Conservation (phyloP, 2,888 invertebrate genomes). For the Daptonema setosum region DNA sequence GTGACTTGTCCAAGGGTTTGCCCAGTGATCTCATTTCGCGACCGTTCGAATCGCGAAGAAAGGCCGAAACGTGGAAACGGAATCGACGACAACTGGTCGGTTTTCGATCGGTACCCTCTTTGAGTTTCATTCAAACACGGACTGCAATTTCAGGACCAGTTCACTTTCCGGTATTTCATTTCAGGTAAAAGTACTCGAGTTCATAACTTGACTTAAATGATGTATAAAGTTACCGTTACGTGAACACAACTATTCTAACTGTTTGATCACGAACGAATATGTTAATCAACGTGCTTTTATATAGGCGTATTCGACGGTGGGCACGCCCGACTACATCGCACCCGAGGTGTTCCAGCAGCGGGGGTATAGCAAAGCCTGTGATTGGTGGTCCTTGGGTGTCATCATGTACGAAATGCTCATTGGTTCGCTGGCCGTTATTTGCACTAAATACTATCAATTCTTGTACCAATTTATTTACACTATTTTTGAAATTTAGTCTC, state of each 20-base stretch:
- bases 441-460: no score
- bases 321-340: slow-evolving; percentile 98
- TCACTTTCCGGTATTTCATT: no score
- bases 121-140: no score
- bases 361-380: slow-evolving; percentile 89
- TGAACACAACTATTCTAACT: neutral
- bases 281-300: neutral
- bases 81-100: slow-evolving; percentile 67
- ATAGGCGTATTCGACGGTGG: slow-evolving; percentile 43
- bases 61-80: slow-evolving; percentile 97
- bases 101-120: slow-evolving; percentile 4
- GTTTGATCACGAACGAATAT: neutral
- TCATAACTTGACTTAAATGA: no score
- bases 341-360: slow-evolving; percentile 88
- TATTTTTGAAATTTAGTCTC: slow-evolving; percentile 1
- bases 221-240: no score
- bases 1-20: slow-evolving; percentile 65
- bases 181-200: no score
- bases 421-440: slow-evolving; percentile 36
- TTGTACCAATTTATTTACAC: no score
- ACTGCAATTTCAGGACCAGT: no score
- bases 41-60: slow-evolving; percentile 88
- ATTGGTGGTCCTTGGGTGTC: slow-evolving; percentile 99
- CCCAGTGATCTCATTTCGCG: slow-evolving; percentile 28
- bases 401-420: slow-evolving; percentile 99